Conservation (phyloP, 2,888 invertebrate genomes). For the Eupithecia centaureata region DNA sequence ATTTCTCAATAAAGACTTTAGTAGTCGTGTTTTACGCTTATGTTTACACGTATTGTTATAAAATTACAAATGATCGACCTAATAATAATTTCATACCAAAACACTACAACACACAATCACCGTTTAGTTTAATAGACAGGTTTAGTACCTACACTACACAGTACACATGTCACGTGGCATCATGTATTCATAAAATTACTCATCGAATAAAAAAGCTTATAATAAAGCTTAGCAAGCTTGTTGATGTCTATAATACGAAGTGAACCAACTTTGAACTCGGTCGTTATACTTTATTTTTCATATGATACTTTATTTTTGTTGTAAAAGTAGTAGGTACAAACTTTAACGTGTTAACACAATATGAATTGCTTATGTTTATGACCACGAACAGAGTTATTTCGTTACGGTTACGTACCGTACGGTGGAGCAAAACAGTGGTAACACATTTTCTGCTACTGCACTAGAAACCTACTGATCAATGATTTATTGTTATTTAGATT, state of each 20-base stretch:
- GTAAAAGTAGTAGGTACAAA: background rate
- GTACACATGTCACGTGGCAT: too few relatives aligned
- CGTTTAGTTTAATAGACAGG: too few relatives aligned
- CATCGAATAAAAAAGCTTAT: background rate
- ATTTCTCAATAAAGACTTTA: too few relatives aligned
- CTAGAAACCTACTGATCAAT: background rate
- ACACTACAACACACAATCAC: too few relatives aligned
- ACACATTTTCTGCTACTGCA: background rate
- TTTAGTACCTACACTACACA: too few relatives aligned
- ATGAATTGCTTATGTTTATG: background rate
- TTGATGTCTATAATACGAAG: background rate
- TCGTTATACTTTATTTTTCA: too few relatives aligned
- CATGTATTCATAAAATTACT: too few relatives aligned
- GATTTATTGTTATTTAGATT: background rate
- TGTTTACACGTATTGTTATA: too few relatives aligned
- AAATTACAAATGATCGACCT: too few relatives aligned
- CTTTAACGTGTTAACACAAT: background rate
- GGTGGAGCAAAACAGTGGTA: background rate
- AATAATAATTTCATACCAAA: too few relatives aligned
- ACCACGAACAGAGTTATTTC: background rate
- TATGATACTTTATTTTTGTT: background rate
- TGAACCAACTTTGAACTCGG: background rate
- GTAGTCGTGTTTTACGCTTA: too few relatives aligned
- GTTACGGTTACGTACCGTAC: conserved; percentile 2
- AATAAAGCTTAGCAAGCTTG: background rate